Evolutionary conservation across 1,140 invertebrate species (phyloP), one percentile per base, ranked within the genome.

Genomic region (Megalopta genalis): DNA sequence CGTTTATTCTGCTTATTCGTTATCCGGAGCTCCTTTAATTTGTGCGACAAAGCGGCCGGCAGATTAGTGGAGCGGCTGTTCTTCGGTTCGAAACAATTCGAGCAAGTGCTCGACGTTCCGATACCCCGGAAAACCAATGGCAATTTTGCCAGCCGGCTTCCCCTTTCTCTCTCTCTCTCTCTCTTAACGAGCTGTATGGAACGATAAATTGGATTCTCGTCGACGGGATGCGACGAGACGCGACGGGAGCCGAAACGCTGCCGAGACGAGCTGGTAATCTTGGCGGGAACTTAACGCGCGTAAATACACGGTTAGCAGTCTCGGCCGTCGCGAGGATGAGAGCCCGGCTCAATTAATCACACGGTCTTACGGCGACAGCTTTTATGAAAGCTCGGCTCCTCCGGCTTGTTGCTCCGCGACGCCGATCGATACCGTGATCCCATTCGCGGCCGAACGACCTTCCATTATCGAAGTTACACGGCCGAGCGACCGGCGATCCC

Each of bases 281-380:
- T 66, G 49, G 7, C 52, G 62, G n/a, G 16, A 32, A 52, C n/a
- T 60, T 73, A 73, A 42, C 77, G 52, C 77, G 52, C 70, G 69
- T 68, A 62, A 52, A 14, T 52, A 73, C 54, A 57, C 54, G 54
- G 18, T 18, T n/a, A 21, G 6, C 54, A 12, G 14, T n/a, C 7
- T 9, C 46, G 59, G 21, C 39, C 46, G 18, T 59, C 25, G 52
- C 54, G 14, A 0, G 63, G 37, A 74, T 46, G 42, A 49, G 49
- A 74, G 25, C 23, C 49, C 37, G 21, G 18, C 52, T 73, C 70
- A 42, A 79, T 79, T 74, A 79, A 79, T 74, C 71, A 79, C 49
- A 60, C 71, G 65, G 77, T 74, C 70, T 79, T 79, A 79, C 39
- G 49, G 77, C 66, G 71, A 79, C 77, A 73, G 70, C 37, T 23